These are phyloP conservation scores for Nannospalax galili DNA, from an alignment of 2,113 vertebrate species.

Conservation along the genomic window DNA sequence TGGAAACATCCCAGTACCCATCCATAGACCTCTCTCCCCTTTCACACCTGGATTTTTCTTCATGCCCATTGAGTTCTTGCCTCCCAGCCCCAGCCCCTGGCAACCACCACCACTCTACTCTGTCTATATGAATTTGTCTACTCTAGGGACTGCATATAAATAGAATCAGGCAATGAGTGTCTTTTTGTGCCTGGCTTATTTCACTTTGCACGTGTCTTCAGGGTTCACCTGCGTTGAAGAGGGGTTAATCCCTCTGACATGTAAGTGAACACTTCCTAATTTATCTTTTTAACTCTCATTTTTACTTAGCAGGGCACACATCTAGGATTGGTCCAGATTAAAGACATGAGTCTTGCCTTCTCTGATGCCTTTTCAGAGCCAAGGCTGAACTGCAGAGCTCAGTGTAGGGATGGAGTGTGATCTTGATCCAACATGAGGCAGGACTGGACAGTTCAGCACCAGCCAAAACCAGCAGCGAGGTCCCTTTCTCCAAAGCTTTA, in stretches of 20 bases:
- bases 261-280: not conserved
- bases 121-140: not conserved
- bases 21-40: not conserved
- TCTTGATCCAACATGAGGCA: not conserved
- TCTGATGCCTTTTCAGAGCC: not conserved
- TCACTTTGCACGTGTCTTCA: no score
- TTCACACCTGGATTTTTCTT: not conserved
- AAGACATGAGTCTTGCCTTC: not conserved
- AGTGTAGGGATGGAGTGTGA: not conserved
- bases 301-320: not conserved
- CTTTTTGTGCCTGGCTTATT: conserved; percentile 10
- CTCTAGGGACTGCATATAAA: not conserved
- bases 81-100: not conserved
- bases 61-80: accelerated
- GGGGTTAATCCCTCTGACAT: conserved; percentile 28
- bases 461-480: not conserved
- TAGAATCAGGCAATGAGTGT: not conserved
- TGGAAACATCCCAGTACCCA: not conserved
- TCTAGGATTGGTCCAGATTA: not conserved
- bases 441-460: no score
- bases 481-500: not conserved
- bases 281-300: not conserved
- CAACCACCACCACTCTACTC: not conserved
- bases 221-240: not conserved
- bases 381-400: not conserved